These are phyloP conservation scores for Alligator sinensis DNA, from an alignment of 2,113 vertebrate genomes.

Conservation along the genomic window DNA sequence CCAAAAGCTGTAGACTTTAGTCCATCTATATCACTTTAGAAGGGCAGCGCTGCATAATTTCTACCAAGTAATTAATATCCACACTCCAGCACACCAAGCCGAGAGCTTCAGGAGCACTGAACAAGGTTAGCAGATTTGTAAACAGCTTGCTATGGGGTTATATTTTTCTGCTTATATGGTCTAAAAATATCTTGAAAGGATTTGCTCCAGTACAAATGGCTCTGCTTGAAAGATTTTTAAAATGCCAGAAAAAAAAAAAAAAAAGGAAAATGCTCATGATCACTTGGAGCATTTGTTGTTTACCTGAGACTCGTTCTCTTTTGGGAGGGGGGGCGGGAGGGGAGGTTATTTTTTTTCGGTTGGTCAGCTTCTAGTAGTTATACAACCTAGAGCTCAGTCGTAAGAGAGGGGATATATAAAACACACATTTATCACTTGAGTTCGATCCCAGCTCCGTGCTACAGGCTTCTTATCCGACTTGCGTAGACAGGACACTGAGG, in stretches of 20 bases:
- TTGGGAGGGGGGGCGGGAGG: no score
- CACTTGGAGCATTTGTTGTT: conserved; percentile 32
- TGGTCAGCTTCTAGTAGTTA: background rate
- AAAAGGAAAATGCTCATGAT: background rate
- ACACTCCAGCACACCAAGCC: background rate
- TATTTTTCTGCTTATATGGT: conserved; percentile 17
- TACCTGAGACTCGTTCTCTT: background rate
- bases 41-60: background rate
- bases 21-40: background rate
- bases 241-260: background rate
- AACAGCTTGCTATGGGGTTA: conserved; percentile 50
- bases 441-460: background rate
- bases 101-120: conserved; percentile 28
- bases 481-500: background rate
- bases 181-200: conserved; percentile 54
- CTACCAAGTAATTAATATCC: conserved; percentile 36
- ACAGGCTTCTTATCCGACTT: background rate
- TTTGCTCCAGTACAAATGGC: conserved; percentile 25
- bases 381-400: background rate
- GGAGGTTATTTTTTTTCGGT: background rate
- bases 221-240: conserved; percentile 47
- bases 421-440: background rate
- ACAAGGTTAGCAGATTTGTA: conserved; percentile 47
- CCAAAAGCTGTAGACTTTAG: background rate
- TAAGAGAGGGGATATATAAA: background rate